Percentiles rank a stretch among this genome's conserved stretches.
phyloP scores from a whole-genome alignment of 2,113 vertebrate species.

The Ranitomeya imitator region DNA sequence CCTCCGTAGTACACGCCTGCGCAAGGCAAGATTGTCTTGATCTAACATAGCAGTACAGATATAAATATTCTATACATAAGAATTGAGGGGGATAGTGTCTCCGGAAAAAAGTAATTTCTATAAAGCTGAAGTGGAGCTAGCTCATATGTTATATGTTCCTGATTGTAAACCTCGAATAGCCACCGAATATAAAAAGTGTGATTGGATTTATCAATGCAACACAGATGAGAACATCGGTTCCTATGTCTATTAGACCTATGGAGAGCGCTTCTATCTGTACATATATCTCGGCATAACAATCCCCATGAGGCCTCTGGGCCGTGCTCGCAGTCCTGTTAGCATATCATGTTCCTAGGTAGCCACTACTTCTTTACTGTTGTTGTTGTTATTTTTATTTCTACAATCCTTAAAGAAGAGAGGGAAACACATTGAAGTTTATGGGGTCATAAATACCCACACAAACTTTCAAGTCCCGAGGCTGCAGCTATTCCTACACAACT shows the following conservation, averaged over 20 bases:
- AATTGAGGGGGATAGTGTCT: background rate
- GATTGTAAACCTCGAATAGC: background rate
- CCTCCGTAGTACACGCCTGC: no score
- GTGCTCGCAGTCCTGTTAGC: conserved; percentile 13
- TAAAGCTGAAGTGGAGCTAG: background rate
- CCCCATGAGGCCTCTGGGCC: conserved; percentile 13
- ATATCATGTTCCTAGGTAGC: conserved; percentile 37
- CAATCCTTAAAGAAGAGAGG: conserved; percentile 51
- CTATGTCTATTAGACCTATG: conserved; percentile 15
- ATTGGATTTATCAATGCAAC: conserved; percentile 15
- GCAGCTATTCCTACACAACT: conserved; percentile 47
- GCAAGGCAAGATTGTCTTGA: no score
- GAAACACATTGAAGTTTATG: conserved; percentile 53
- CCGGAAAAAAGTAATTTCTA: background rate
- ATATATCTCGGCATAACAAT: conserved; percentile 48
- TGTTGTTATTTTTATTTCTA: conserved; percentile 55
- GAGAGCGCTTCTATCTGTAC: conserved; percentile 26
- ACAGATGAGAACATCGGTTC: conserved; percentile 10
- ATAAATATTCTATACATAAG: background rate
- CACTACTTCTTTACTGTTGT: conserved; percentile 44
- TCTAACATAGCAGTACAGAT: background rate
- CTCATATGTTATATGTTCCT: background rate
- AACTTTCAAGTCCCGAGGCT: conserved; percentile 46
- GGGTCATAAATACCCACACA: conserved; percentile 51
- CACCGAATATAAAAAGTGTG: background rate